phyloP scores from a whole-genome alignment of 2,113 vertebrate genomes.

The Brachyistius frenatus region DNA sequence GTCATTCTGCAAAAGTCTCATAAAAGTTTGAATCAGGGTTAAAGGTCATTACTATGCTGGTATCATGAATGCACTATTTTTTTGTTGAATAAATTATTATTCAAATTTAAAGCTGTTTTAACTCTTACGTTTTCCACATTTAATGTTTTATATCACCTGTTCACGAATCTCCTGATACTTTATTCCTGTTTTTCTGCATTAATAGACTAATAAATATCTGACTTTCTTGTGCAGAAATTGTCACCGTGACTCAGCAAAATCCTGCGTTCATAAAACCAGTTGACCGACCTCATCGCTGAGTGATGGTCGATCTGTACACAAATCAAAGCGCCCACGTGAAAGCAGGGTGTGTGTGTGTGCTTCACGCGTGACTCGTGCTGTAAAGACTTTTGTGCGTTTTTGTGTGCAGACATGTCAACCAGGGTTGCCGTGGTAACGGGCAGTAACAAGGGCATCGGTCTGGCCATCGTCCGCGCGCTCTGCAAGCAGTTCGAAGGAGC shows the following conservation, averaged over 20 bases:
- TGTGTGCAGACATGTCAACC: conserved; percentile 61
- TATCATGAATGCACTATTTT: too few relatives aligned
- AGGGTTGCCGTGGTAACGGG: conserved; percentile 93
- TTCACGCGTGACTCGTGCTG: too few relatives aligned
- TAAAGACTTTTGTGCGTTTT: background rate
- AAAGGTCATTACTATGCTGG: background rate
- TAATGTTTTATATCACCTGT: too few relatives aligned
- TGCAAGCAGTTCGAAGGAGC: conserved; percentile 88
- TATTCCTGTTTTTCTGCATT: background rate
- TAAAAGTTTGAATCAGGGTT: background rate
- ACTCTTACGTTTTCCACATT: too few relatives aligned
- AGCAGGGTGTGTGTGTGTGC: too few relatives aligned
- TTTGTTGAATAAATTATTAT: too few relatives aligned
- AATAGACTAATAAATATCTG: background rate
- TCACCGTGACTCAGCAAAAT: conserved; percentile 46
- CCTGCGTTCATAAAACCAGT: background rate
- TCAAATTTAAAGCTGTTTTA: too few relatives aligned
- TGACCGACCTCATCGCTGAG: too few relatives aligned
- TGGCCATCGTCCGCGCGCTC: conserved; percentile 86
- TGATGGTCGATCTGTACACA: too few relatives aligned
- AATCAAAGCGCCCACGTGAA: too few relatives aligned
- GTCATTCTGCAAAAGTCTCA: too few relatives aligned
- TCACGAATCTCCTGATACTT: too few relatives aligned
- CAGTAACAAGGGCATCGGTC: conserved; percentile 92
- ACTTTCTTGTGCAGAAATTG: background rate